Evolutionary conservation across 2,888 invertebrate species (phyloP), one percentile per base, ranked within the genome.

Genomic region (Poecilus cupreus): DNA sequence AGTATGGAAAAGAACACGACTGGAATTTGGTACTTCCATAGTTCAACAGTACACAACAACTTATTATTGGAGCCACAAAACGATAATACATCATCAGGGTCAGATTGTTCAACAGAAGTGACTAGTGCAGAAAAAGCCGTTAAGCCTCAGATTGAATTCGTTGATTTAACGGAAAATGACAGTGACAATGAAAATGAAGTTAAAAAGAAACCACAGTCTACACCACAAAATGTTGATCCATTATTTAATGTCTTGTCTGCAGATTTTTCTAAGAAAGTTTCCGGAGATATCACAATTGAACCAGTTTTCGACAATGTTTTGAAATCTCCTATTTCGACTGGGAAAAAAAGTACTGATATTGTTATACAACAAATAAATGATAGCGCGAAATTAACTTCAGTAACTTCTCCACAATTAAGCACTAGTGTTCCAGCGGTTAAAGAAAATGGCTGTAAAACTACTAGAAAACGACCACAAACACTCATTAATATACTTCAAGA

Each of bases 151-250:
- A 78, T 72, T 37, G 79, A 82, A 24, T 46, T 76, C 8, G 76
- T 85, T 24, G 84, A 84, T 79, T 82, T 84, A 68, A 84, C 84
- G 6, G 82, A 76, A 68, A 82, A 82, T n/a, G 84, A 84, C 54
- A 84, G 83, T 70, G 84, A 83, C 76, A 76, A 77, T 37, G 84
- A 46, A 46, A 24, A 18, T 43, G 24, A 68, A 20, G 8, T 11
- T 2, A 13, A 32, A 49, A 8, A 18, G 11, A 49, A 24, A 32
- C 49, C 11, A 60, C n/a, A n/a, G n/a, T n/a, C n/a, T n/a, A 4
- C 37, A 60, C 8, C 51, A 24, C 37, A 70, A 70, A 70, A 39
- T 13, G 13, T 80, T 39, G 81, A 81, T 75, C 75, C 74, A 60
- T 60, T 81, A 22, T 75, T 75, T 43, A 81, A 75, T 26, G 81